phyloP scores from a whole-genome alignment of 1,140 invertebrate genomes.

The Trachymyrmex cornetzi region DNA sequence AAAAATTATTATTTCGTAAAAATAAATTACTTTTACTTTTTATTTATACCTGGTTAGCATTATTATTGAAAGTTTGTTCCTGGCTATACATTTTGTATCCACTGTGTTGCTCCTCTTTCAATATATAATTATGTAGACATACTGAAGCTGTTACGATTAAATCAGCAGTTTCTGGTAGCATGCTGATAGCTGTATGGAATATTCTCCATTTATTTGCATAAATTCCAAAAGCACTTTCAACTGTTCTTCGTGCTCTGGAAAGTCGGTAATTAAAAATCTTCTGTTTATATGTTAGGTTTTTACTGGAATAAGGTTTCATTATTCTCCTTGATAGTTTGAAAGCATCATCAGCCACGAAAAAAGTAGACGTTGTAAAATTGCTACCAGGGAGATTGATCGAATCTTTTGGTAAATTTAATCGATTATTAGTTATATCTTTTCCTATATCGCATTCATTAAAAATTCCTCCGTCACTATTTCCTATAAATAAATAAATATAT shows the following conservation, averaged over 20 bases:
- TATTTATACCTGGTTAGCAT: too few relatives aligned
- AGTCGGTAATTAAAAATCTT: constrained; percentile 46
- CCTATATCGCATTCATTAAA: constrained; percentile 26
- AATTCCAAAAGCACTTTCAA: constrained; percentile 51
- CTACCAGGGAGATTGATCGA: neutral
- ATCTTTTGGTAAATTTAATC: constrained; percentile 1
- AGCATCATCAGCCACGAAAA: constrained; percentile 39
- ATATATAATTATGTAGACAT: neutral
- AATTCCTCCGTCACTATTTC: constrained; percentile 13
- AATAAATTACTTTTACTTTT: too few relatives aligned
- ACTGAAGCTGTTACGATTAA: constrained; percentile 8
- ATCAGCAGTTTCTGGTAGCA: constrained; percentile 16
- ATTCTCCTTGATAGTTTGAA: constrained; percentile 22
- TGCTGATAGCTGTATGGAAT: constrained; percentile 18
- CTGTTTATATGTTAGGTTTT: neutral
- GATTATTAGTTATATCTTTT: constrained; percentile 4
- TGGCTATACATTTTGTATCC: neutral
- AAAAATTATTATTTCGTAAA: too few relatives aligned
- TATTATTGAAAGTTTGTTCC: too few relatives aligned
- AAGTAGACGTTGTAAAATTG: neutral
- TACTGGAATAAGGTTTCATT: constrained; percentile 2
- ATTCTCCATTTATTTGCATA: constrained; percentile 46
- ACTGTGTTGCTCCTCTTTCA: constrained; percentile 2
- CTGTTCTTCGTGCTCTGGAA: neutral
- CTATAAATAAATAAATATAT: neutral